Evolutionary conservation across 2,888 invertebrate species (phyloP), one percentile per base, ranked within the genome.

Genomic region (Spialia ferax): DNA sequence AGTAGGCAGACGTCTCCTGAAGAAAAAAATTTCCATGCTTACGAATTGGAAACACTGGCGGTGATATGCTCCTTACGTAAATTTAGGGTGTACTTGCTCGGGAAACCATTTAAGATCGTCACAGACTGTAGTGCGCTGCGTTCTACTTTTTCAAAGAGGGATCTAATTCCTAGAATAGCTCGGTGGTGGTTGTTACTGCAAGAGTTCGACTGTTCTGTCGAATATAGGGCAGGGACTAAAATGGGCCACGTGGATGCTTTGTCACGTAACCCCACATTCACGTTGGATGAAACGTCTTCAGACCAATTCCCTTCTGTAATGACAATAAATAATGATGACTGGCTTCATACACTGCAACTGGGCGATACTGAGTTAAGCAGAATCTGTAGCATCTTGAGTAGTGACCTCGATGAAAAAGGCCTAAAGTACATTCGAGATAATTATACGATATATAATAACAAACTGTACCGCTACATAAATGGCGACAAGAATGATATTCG

Each of bases 301-400:
- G 38, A 38, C n/a, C 38, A 38, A n/a, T 38, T 38, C 38, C 38
- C 38, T 38, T 38, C 38, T 38, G 38, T 38, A n/a, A 38, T 38
- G 38, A 0, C 10, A n/a, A 38, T 38, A 38, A 38, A 38, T 38
- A 38, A n/a, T 38, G 38, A 38, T n/a, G 38, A 38, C n/a, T 38
- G 38, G 38, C 38, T 38, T 3, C 38, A 38, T 38, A 38, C 38
- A n/a, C 38, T 38, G 3, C 38, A 38, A 4, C n/a, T 38, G 38
- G 38, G 38, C 38, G 38, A 38, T n/a, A 38, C 38, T 4, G 38
- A 38, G n/a, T 38, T 38, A 38, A n/a, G 38, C n/a, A 38, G 38
- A 38, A 38, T 38, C 38, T 38, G 38, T 38, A 38, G 32, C 32
- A 32, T 32, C 32, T 32, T 32, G 32, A 32, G 11, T 32, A 32